Percentiles rank a stretch among this genome's conserved stretches.
Conservation (phyloP, 1,140 invertebrate species). For the Papilio machaon region DNA sequence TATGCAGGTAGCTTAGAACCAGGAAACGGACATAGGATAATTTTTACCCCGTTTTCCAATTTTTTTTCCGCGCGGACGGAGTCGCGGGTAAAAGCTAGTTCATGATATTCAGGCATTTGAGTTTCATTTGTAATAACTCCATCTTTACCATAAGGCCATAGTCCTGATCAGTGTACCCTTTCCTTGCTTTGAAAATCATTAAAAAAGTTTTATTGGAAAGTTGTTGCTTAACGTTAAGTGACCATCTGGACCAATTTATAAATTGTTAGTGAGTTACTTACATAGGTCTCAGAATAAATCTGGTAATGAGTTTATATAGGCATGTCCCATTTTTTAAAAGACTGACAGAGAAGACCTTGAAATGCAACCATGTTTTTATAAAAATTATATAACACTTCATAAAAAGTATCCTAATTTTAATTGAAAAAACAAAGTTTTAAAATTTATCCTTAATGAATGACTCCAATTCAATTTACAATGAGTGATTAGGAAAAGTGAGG, state of each 20-base stretch:
- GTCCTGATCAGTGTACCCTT: no score
- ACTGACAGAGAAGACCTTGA: conserved; percentile 1
- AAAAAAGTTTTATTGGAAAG: no score
- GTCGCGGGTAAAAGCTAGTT: no score
- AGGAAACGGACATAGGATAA: no score
- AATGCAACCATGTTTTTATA: neutral
- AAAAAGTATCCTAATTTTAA: neutral
- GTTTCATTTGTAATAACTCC: no score
- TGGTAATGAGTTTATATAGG: neutral
- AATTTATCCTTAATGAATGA: neutral
- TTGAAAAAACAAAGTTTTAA: no score
- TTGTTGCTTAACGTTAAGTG: neutral
- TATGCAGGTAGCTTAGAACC: no score
- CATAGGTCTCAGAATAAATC: neutral
- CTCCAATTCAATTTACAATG: neutral
- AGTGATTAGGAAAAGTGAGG: conserved; percentile 9
- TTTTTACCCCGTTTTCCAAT: no score
- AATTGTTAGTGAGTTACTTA: neutral
- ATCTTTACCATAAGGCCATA: no score
- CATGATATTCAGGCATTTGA: no score
- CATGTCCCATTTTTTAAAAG: neutral
- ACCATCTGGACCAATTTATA: neutral
- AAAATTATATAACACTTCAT: neutral
- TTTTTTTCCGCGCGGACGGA: no score
- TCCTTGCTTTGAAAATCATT: no score